Percentiles rank a stretch among this genome's conserved stretches.
Conservation (phyloP, 92 coral and sea anemone genomes). For the Umimayanthus chanpuru region DNA sequence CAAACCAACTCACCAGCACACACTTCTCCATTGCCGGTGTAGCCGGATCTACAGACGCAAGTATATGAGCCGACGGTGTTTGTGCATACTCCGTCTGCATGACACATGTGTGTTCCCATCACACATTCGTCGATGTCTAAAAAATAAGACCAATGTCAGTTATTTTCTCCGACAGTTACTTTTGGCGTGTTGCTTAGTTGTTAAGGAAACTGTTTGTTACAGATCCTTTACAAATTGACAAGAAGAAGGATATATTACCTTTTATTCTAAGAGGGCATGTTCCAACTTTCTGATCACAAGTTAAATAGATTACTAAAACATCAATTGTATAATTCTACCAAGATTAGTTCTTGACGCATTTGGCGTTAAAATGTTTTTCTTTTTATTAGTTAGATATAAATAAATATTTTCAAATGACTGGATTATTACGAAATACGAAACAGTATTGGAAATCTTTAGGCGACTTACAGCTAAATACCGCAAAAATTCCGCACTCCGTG, state of each 20-base stretch:
- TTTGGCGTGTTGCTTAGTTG: too few species aligned
- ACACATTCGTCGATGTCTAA: slow-evolving; percentile 63
- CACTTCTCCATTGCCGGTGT: neutral
- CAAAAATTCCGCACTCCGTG: too few species aligned
- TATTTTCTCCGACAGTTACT: neutral
- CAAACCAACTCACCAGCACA: slow-evolving; percentile 5
- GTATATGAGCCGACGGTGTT: slow-evolving; percentile 76
- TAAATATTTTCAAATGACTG: neutral
- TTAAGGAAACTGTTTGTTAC: neutral
- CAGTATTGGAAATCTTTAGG: neutral
- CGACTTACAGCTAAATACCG: too few species aligned
- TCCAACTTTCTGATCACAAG: neutral
- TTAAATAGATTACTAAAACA: too few species aligned
- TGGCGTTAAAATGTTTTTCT: too few species aligned
- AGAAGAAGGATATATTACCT: neutral
- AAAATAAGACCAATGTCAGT: neutral
- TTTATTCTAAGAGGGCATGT: neutral
- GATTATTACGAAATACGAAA: neutral
- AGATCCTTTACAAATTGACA: too few species aligned
- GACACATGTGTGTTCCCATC: slow-evolving; percentile 65
- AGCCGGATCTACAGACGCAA: neutral
- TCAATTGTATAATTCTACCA: too few species aligned
- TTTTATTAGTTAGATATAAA: too few species aligned
- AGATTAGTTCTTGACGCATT: too few species aligned
- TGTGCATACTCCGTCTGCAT: slow-evolving; percentile 28